Conservation (phyloP, 2,797 vertebrate species). For the Echiichthys vipera region DNA sequence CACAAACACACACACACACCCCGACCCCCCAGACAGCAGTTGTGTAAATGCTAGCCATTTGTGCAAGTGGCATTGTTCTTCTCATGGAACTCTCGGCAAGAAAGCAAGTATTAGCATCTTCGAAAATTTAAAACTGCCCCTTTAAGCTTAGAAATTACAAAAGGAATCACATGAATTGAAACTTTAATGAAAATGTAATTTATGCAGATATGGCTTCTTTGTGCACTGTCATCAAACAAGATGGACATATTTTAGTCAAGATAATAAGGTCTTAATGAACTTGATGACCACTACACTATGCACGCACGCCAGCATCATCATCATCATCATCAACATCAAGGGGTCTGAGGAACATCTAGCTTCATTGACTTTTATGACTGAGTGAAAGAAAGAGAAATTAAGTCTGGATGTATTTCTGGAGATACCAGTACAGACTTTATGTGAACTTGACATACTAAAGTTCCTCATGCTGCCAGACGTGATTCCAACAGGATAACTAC, state of each 20-base stretch:
- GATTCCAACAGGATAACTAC: background rate
- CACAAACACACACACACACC: too few species aligned
- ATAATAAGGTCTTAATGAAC: constrained; percentile 5
- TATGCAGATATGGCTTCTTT: background rate
- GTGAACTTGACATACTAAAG: background rate
- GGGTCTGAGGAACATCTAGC: constrained; percentile 16
- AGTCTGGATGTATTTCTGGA: background rate
- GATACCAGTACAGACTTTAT: background rate
- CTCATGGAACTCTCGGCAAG: too few species aligned
- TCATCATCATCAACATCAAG: constrained; percentile 41
- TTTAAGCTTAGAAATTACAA: background rate
- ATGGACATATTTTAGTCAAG: constrained; percentile 13
- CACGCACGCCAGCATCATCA: too few species aligned
- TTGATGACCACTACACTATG: constrained; percentile 1
- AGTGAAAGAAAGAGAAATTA: constrained; percentile 5
- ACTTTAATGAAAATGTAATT: background rate
- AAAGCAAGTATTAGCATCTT: too few species aligned
- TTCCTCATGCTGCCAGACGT: background rate
- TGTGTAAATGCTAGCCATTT: too few species aligned
- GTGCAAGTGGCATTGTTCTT: too few species aligned
- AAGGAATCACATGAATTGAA: background rate
- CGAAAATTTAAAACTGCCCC: background rate
- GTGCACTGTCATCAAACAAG: background rate
- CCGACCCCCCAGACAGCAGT: too few species aligned
- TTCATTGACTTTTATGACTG: constrained; percentile 38